Conservation (phyloP, 1,140 invertebrate species). For the Idris sp. region DNA sequence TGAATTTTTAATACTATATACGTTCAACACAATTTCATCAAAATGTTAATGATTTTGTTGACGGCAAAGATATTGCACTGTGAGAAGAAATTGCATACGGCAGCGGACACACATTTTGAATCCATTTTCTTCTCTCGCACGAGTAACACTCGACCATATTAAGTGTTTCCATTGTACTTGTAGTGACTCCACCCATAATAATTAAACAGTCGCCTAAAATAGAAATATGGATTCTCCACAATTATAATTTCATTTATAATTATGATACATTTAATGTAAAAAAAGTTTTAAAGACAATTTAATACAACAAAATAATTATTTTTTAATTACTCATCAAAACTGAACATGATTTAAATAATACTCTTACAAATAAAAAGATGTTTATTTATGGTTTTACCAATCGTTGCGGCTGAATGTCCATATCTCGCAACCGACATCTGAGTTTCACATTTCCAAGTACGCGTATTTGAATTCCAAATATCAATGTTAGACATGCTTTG, state of each 20-base stretch:
- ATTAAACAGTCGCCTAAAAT: slow-evolving; percentile 77
- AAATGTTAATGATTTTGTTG: slow-evolving; percentile 65
- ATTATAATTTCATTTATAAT: too few relatives aligned
- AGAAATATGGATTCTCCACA: too few relatives aligned
- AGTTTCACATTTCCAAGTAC: slow-evolving; percentile 78
- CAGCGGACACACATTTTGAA: slow-evolving; percentile 78
- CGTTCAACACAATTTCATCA: slow-evolving; percentile 6
- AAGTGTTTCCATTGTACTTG: slow-evolving; percentile 80
- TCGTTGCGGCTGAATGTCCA: slow-evolving; percentile 80
- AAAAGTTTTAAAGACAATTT: too few relatives aligned
- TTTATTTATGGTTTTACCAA: slow-evolving; percentile 74
- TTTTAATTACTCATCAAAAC: too few relatives aligned
- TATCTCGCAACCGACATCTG: slow-evolving; percentile 81
- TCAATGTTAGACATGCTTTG: slow-evolving; percentile 80
- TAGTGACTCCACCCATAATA: slow-evolving; percentile 81
- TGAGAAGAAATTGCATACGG: slow-evolving; percentile 81
- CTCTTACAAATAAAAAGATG: too few relatives aligned
- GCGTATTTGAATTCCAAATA: slow-evolving; percentile 78
- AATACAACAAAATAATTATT: too few relatives aligned
- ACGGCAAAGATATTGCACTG: slow-evolving; percentile 79
- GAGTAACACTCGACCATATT: slow-evolving; percentile 82
- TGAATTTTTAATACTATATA: not conserved
- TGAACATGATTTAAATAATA: too few relatives aligned
- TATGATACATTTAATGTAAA: too few relatives aligned
- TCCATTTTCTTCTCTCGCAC: slow-evolving; percentile 79